Conservation (phyloP, 2,113 vertebrate genomes). For the Seriola dumerili region DNA sequence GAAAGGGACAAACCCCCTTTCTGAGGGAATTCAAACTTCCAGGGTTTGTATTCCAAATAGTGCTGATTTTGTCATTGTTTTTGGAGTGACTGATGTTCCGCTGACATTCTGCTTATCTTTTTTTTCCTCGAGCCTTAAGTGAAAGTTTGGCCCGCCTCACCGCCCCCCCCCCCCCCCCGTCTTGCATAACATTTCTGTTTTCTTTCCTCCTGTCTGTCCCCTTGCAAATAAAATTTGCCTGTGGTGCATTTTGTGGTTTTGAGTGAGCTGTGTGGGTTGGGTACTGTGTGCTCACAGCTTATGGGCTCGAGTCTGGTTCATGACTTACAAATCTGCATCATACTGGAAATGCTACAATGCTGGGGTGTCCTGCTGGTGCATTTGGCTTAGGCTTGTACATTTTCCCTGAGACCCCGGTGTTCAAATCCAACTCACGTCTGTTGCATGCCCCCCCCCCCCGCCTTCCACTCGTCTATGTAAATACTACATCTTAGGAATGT, state of each 20-base stretch:
- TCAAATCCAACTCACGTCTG: constrained; percentile 26
- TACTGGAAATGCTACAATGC: constrained; percentile 25
- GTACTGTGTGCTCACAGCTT: constrained; percentile 11
- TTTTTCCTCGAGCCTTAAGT: background rate
- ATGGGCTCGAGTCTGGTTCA: constrained; percentile 31
- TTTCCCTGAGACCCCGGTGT: constrained; percentile 20
- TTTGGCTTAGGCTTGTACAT: constrained; percentile 18
- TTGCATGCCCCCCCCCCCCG: background rate
- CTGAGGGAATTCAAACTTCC: background rate
- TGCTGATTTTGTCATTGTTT: constrained; percentile 17
- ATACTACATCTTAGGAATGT: background rate
- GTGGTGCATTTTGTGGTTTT: constrained; percentile 20
- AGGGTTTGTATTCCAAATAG: constrained; percentile 5
- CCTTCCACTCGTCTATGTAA: background rate
- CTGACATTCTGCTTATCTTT: background rate
- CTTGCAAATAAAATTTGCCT: constrained; percentile 11
- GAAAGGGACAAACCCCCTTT: constrained; percentile 4
- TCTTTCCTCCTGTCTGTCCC: constrained; percentile 8
- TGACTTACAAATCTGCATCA: constrained; percentile 13
- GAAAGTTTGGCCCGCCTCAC: no score
- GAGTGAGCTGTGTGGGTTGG: background rate
- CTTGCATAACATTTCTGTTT: constrained; percentile 18
- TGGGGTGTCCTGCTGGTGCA: constrained; percentile 4
- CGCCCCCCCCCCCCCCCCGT: constrained; percentile 5
- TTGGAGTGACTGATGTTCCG: constrained; percentile 18